These are phyloP conservation scores for Drosophila neotestacea DNA, from an alignment of 2,888 invertebrate species.

Conservation along the genomic window DNA sequence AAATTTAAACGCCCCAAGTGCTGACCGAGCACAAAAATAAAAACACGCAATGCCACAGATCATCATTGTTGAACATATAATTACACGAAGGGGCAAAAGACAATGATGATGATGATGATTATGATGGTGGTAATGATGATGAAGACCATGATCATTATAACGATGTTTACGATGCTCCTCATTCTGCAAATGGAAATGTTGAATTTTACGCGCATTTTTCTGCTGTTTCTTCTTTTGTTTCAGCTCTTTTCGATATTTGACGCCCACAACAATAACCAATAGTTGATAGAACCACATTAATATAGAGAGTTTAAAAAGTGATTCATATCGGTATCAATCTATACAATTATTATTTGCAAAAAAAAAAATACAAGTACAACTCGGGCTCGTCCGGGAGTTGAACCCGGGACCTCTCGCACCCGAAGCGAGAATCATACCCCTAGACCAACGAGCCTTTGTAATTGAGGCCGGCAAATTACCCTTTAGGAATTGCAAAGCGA, in stretches of 20 bases:
- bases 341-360: constrained; percentile 17
- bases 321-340: constrained; percentile 11
- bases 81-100: constrained; percentile 31
- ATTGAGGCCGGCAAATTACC: constrained; percentile 1
- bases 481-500: background rate
- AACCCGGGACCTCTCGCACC: constrained; percentile 84
- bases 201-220: background rate
- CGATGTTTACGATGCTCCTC: background rate
- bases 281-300: constrained; percentile 35
- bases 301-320: constrained; percentile 1
- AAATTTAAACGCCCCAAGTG: constrained; percentile 59
- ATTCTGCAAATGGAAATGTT: background rate
- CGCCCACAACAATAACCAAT: constrained; percentile 66
- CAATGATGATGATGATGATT: background rate
- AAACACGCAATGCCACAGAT: constrained; percentile 21
- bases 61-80: constrained; percentile 53
- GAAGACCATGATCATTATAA: constrained; percentile 5
- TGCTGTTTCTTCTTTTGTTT: background rate
- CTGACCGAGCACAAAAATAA: constrained; percentile 22
- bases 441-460: constrained; percentile 80
- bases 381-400: constrained; percentile 83
- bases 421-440: constrained; percentile 83
- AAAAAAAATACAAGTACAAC: background rate
- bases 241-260: constrained; percentile 7
- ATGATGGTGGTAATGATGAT: background rate